Base-by-base conservation (phyloP, 2,113 vertebrate species). In the Aegypius monachus region DNA sequence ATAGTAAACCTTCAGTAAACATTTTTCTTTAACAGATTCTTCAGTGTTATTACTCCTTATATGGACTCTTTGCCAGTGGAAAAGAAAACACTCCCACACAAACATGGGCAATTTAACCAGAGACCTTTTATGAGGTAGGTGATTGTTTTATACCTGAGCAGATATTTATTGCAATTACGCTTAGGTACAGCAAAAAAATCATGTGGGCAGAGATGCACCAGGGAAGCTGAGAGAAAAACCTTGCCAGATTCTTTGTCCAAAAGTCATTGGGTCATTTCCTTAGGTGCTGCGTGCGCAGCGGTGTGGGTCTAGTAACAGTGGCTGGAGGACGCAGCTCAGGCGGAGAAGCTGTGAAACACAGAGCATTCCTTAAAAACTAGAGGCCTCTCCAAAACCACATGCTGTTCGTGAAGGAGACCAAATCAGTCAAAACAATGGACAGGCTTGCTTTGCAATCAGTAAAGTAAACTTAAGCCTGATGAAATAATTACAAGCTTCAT, bases 41-140 rank as follows among this genome's bases (percentile, higher is more conserved):
- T 96, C 78, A 40, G 3, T 56, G 38, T 73, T 82, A 78, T 91
- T 93, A 55, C 61, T 94, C 97, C 91, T 97, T 97, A 94, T 95
- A 97, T 96, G 96, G 95, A 91, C 73, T 88, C n/a, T 71, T 82
- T 88, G 84, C 81, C 71, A 94, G 36, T 3, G 3, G 43, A 85
- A 88, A 83, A 67, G 67, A 87, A 96, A 96, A 91, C 53, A 77
- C 62, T 71, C 81, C 95, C 65, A 93, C 61, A 23, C 80, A 96
- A 82, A 86, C 80, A 96, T 0, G 1, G 71, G 66, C 63, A 83
- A 82, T 92, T 86, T 87, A 94, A 63, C 74, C 25, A 25, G 42
- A 86, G 84, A 14, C 13, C 22, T 90, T 88, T 90, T 73, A 68
- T 56, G 89, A 96, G 21, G 81, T 43, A 84, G 29, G 53, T 77